Conservation (phyloP, 2,888 invertebrate genomes). For the Dastarcus helophoroides region DNA sequence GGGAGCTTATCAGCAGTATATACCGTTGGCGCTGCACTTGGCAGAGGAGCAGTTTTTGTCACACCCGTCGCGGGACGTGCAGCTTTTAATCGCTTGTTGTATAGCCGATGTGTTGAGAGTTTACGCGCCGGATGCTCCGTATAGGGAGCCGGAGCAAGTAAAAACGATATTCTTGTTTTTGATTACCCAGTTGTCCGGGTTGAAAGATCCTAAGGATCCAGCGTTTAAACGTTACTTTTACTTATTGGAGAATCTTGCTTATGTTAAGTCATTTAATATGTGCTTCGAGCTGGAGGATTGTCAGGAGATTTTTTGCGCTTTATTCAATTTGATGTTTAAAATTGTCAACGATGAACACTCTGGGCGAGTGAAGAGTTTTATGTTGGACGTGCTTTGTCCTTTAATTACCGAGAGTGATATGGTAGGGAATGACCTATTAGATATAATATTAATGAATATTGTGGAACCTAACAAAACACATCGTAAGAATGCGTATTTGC, state of each 20-base stretch:
- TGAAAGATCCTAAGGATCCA: constrained; percentile 93
- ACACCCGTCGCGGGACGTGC: constrained; percentile 84
- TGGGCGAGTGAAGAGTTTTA: constrained; percentile 89
- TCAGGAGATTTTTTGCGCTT: constrained; percentile 88
- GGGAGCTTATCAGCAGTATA: constrained; percentile 83
- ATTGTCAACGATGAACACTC: constrained; percentile 97
- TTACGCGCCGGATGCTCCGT: constrained; percentile 96
- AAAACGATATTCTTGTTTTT: constrained; percentile 88
- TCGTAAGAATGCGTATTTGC: constrained; percentile 76
- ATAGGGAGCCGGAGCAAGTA: constrained; percentile 90
- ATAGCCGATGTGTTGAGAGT: constrained; percentile 94
- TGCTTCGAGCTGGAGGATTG: constrained; percentile 96
- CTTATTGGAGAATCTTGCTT: constrained; percentile 89
- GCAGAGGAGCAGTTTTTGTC: constrained; percentile 88
- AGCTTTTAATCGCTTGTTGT: constrained; percentile 90
- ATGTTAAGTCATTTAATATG: constrained; percentile 98
- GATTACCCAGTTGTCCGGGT: constrained; percentile 83
- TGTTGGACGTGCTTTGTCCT: constrained; percentile 91
- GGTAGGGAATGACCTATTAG: constrained; percentile 85
- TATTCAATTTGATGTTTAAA: constrained; percentile 89
- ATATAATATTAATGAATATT: constrained; percentile 86
- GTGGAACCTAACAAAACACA: constrained; percentile 89
- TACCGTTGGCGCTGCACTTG: constrained; percentile 82
- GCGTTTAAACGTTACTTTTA: constrained; percentile 97
- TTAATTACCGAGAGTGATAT: constrained; percentile 92